These are phyloP conservation scores for Metellina segmentata DNA, from an alignment of 2,888 invertebrate genomes.

Conservation along the genomic window DNA sequence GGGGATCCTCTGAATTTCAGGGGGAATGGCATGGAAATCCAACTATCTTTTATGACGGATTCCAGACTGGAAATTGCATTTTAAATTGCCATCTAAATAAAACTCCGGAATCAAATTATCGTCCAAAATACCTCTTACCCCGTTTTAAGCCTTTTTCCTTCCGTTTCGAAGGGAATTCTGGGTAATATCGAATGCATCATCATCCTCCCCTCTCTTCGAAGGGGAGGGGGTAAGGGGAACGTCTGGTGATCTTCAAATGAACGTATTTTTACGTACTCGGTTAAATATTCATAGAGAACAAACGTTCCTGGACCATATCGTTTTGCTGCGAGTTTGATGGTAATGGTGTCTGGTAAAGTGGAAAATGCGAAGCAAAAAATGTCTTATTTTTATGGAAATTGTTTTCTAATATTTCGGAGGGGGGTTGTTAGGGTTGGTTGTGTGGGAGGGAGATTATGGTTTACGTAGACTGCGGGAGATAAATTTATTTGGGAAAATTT, in stretches of 20 bases:
- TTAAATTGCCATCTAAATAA: constrained; percentile 69
- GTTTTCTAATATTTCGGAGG: neutral
- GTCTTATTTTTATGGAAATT: neutral
- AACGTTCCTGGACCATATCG: neutral
- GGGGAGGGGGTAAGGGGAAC: neutral
- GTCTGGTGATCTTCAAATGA: constrained; percentile 50
- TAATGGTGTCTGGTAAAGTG: constrained; percentile 17
- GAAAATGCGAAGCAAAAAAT: neutral
- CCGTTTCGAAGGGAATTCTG: constrained; percentile 9
- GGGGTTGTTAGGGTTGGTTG: neutral
- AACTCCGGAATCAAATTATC: constrained; percentile 63
- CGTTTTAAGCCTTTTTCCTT: neutral
- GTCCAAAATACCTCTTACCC: constrained; percentile 35
- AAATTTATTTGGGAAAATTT: neutral
- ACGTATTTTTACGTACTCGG: constrained; percentile 18
- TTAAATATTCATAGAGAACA: constrained; percentile 41
- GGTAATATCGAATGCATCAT: constrained; percentile 43
- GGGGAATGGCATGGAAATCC: neutral
- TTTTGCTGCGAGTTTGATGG: neutral
- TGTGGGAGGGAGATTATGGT: neutral
- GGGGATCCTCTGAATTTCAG: neutral
- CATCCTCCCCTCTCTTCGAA: neutral
- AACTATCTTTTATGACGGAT: constrained; percentile 42
- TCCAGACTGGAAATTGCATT: constrained; percentile 59
- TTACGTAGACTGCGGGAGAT: no score